Base-by-base conservation (phyloP, 2,888 invertebrate species). In the Ecdyonurus torrentis region DNA sequence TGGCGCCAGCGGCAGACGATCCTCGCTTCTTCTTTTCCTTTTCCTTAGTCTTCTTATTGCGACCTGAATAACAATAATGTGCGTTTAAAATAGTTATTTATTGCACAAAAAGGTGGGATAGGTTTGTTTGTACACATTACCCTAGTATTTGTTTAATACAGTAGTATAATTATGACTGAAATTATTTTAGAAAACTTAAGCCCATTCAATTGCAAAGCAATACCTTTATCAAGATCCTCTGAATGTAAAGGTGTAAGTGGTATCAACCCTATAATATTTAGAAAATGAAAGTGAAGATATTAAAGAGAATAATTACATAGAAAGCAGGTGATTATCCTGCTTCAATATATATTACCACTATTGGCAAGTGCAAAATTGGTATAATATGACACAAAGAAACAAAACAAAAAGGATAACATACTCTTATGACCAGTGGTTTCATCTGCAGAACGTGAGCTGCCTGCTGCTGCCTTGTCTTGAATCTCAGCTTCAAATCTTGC, bases 401-500 rank as follows among this genome's bases (percentile, higher is more conserved):
- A n/a, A 37, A 37, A 37, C 37, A 37, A 37, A 37, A 10, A 10
- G 5, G 5, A 15, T 37, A 15, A 37, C 37, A 10, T 72, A 72
- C 69, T 86, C 86, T 59, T 84, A 82, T 66, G 83, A 82, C 69
- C 86, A 84, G 59, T 87, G 82, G 23, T 85, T 86, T 55, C 55
- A n/a, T 55, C 55, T 20, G 22, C 20, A 55, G 55, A 55, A 7
- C 55, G n/a, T 10, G 55, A 20, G 22, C 55, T 55, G n/a, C 55
- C 55, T 5, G 55, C 55, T 20, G 55, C 55, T 67, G 91, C 89
- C 77, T 95, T 95, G 72, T 97, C 96, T 74, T 96, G 96, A 70
- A 97, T 89, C 76, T 97, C 96, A 1, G 93, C 89, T 75, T 98
- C 97, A 74, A 98, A 98, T 65, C 95, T 83, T 1, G 95, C 94